These are phyloP conservation scores for Lepidocolaptes lacrymiger DNA, from an alignment of 2,797 vertebrate species.

Conservation along the genomic window DNA sequence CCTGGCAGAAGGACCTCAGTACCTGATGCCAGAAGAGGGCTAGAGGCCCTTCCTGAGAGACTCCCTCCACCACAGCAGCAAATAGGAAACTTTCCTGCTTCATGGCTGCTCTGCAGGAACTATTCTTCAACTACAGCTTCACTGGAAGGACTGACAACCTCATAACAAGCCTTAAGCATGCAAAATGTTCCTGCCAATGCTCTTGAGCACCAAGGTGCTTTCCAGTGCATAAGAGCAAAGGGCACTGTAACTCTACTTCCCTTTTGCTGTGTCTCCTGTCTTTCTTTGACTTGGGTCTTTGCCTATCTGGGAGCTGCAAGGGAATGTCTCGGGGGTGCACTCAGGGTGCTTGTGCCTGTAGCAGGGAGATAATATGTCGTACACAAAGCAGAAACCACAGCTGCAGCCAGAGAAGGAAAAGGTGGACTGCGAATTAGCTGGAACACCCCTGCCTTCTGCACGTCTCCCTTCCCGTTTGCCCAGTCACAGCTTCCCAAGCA, in stretches of 20 bases:
- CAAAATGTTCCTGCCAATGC: neutral
- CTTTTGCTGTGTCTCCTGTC: neutral
- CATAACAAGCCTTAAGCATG: neutral
- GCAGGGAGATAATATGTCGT: neutral
- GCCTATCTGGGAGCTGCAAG: constrained; percentile 15
- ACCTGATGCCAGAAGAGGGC: neutral
- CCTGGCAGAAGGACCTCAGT: neutral
- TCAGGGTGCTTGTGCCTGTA: neutral
- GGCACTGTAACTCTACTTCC: neutral
- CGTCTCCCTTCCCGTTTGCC: neutral
- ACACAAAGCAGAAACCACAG: neutral
- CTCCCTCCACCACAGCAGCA: neutral
- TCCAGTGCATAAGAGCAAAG: neutral
- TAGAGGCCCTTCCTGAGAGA: neutral
- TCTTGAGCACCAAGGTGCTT: neutral
- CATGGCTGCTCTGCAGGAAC: neutral
- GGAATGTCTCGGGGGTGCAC: neutral
- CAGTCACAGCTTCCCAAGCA: neutral
- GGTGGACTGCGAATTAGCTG: neutral
- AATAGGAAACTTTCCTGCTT: neutral
- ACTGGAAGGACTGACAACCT: neutral
- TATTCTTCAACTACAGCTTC: neutral
- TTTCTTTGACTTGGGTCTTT: constrained; percentile 24
- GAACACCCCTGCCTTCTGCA: neutral
- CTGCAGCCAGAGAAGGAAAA: neutral